Evolutionary conservation across 2,888 invertebrate genomes (phyloP).

Genomic region (Ellobium chinense): DNA sequence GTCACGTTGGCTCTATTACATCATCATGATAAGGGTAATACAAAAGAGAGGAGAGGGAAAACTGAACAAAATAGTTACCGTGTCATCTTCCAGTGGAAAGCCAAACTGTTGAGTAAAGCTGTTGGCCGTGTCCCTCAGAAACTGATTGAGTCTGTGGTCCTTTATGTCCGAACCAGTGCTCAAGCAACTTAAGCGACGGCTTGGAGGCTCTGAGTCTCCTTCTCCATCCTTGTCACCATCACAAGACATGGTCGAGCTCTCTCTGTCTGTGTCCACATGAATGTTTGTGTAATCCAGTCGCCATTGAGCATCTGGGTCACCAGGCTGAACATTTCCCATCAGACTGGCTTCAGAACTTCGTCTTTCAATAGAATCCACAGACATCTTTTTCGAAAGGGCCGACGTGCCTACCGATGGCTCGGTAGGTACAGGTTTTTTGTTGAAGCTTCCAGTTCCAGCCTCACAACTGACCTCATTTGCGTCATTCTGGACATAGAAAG

Average conservation of each 20-base stretch:
- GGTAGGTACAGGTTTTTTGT: constrained; percentile 7
- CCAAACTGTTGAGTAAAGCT: constrained; percentile 35
- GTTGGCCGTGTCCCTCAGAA: constrained; percentile 42
- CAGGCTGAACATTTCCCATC: constrained; percentile 49
- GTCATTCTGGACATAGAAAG: not conserved
- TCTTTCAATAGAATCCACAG: constrained; percentile 12
- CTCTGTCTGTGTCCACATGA: constrained; percentile 65
- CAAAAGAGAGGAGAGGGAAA: no score
- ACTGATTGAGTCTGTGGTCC: constrained; percentile 35
- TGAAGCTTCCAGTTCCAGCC: not conserved
- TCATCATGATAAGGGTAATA: no score
- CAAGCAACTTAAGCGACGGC: constrained; percentile 36
- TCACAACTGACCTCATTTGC: not conserved
- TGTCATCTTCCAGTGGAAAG: constrained; percentile 34
- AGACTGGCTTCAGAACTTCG: constrained; percentile 40
- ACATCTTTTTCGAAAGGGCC: not conserved
- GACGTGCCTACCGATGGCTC: not conserved
- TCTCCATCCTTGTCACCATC: not conserved
- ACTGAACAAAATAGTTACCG: no score
- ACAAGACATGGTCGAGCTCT: constrained; percentile 40
- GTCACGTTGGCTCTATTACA: no score
- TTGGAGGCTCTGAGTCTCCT: not conserved
- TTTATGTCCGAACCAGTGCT: constrained; percentile 38
- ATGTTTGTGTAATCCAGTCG: constrained; percentile 69
- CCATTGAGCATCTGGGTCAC: constrained; percentile 57